phyloP scores from a whole-genome alignment of 1,140 invertebrate genomes.

The Zelostemma sp. region DNA sequence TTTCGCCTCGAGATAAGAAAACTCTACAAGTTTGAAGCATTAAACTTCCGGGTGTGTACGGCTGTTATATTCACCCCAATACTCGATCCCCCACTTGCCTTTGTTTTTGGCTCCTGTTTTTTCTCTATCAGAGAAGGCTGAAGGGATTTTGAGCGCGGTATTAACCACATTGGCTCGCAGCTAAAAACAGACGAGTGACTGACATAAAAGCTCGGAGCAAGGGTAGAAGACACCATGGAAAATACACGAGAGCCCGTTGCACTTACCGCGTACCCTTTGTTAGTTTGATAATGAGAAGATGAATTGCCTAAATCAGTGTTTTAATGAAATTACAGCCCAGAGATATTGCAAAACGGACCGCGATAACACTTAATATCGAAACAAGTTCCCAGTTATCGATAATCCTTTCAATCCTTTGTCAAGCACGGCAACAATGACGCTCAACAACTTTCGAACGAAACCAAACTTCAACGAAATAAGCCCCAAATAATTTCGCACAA shows the following conservation, averaged over 20 bases:
- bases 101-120: conserved; percentile 18
- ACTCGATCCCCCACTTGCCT: conserved; percentile 2
- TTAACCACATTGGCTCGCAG: conserved; percentile 16
- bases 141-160: conserved; percentile 18
- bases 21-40: neutral
- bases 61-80: neutral
- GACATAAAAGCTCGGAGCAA: conserved; percentile 30
- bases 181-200: conserved; percentile 34
- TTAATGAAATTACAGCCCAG: conserved; percentile 34
- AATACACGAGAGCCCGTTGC: conserved; percentile 24
- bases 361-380: conserved; percentile 15
- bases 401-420: conserved; percentile 10
- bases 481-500: conserved; percentile 2
- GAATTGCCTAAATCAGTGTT: conserved; percentile 35
- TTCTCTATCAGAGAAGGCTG: conserved; percentile 7
- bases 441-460: too few relatives aligned
- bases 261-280: conserved; percentile 22
- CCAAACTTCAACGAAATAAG: too few relatives aligned
- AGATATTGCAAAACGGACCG: conserved; percentile 19
- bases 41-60: too few relatives aligned
- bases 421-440: conserved; percentile 3
- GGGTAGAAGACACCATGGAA: conserved; percentile 38
- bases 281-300: conserved; percentile 17
- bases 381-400: conserved; percentile 15
- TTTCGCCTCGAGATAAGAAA: neutral